A percentile compares a stretch with the other conserved stretches of the same genome.
Evolutionary conservation across 1,140 invertebrate genomes (phyloP).

Genomic region (Lordiphosa clarofinis): DNA sequence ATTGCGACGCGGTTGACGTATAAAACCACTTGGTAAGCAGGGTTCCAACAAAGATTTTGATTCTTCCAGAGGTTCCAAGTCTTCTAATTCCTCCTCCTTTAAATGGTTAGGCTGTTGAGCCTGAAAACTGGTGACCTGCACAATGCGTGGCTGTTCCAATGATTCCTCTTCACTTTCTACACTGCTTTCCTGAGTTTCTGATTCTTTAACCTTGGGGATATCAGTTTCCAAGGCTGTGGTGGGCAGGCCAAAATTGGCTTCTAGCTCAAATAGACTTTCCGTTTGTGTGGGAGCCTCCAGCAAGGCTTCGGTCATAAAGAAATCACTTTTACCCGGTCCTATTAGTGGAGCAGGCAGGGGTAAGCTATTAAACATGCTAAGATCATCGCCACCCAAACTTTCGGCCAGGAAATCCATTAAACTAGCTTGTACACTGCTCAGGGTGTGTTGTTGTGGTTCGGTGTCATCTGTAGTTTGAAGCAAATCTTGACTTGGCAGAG

Average conservation of each 20-base stretch:
- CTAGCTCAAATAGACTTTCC: slow-evolving; percentile 46
- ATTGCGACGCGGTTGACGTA: slow-evolving; percentile 46
- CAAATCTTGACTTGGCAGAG: slow-evolving; percentile 6
- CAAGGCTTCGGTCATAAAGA: slow-evolving; percentile 53
- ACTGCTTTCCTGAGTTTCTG: slow-evolving; percentile 3
- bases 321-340: slow-evolving; percentile 56
- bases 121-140: slow-evolving; percentile 74
- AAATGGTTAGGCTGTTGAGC: slow-evolving; percentile 26
- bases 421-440: slow-evolving; percentile 68
- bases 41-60: slow-evolving; percentile 10
- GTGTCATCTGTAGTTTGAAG: slow-evolving; percentile 6
- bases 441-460: slow-evolving; percentile 25
- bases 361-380: slow-evolving; percentile 53
- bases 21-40: slow-evolving; percentile 69
- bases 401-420: slow-evolving; percentile 75
- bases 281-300: slow-evolving; percentile 40
- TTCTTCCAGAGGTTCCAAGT: slow-evolving; percentile 5
- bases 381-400: slow-evolving; percentile 60
- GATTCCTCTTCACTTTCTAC: slow-evolving; percentile 31
- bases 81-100: slow-evolving; percentile 27
- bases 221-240: slow-evolving; percentile 1
- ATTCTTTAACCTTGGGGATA: background rate
- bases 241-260: slow-evolving; percentile 39
- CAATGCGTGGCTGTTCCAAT: slow-evolving; percentile 59
- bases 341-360: slow-evolving; percentile 56